phyloP scores from a whole-genome alignment of 1,140 invertebrate genomes.

The Leptinotarsa undecemlineata region DNA sequence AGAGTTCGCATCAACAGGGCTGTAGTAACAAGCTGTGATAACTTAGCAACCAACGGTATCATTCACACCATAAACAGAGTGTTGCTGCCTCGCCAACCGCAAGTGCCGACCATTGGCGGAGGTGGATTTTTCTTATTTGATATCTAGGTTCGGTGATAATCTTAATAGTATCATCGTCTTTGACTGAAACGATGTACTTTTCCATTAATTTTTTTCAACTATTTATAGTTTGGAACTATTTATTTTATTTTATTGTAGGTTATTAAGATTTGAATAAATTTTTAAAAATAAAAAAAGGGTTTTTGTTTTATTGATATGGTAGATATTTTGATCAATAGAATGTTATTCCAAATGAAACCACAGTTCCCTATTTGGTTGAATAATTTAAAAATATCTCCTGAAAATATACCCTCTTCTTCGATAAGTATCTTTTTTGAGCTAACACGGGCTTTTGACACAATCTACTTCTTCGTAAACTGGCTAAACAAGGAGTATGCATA shows the following conservation, averaged over 20 bases:
- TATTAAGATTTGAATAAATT: background rate
- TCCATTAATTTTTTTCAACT: background rate
- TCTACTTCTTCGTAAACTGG: too few relatives aligned
- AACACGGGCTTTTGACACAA: too few relatives aligned
- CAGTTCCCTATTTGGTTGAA: too few relatives aligned
- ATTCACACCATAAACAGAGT: slow-evolving; percentile 64
- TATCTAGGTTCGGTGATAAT: slow-evolving; percentile 42
- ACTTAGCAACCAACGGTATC: slow-evolving; percentile 64
- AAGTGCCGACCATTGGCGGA: slow-evolving; percentile 43
- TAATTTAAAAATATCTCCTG: too few relatives aligned
- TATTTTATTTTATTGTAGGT: background rate
- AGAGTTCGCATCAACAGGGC: slow-evolving; percentile 62
- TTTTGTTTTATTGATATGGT: background rate
- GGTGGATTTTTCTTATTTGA: slow-evolving; percentile 52
- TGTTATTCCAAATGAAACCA: too few relatives aligned
- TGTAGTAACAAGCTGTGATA: slow-evolving; percentile 62
- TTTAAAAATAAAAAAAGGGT: background rate
- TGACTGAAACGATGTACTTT: slow-evolving; percentile 5
- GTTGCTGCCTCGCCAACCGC: slow-evolving; percentile 50
- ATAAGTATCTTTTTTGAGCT: too few relatives aligned
- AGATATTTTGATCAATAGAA: background rate
- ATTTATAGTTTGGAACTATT: background rate
- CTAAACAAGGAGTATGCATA: too few relatives aligned
- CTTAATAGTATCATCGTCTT: background rate
- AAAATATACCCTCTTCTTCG: too few relatives aligned